These are phyloP conservation scores for Microcebus ravelobensis DNA, from an alignment of 2,113 vertebrate genomes.

Conservation along the genomic window DNA sequence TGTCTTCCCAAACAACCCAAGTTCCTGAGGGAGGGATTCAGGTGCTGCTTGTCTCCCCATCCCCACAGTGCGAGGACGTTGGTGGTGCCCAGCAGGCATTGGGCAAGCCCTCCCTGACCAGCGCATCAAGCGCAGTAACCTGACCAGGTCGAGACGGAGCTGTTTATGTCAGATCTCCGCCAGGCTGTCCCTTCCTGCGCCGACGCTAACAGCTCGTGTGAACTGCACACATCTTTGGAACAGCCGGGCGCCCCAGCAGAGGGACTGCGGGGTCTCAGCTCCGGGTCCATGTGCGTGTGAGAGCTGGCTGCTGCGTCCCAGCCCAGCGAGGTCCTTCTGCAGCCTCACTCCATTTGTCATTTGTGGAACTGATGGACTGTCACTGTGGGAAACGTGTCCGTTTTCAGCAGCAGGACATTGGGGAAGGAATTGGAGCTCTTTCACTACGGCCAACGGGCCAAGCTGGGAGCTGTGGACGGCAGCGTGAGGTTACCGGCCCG, in stretches of 20 bases:
- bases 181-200: constrained; percentile 15
- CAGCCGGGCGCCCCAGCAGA: constrained; percentile 7
- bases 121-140: not conserved
- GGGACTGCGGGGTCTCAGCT: not conserved
- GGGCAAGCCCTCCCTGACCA: not conserved
- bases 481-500: not conserved
- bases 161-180: constrained; percentile 34
- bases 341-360: not conserved
- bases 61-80: not conserved
- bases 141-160: not conserved
- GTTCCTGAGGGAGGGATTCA: not conserved
- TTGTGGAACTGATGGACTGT: not conserved
- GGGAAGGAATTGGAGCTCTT: not conserved
- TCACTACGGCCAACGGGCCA: not conserved
- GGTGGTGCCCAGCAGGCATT: not conserved
- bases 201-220: constrained; percentile 32
- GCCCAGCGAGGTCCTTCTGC: not conserved
- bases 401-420: not conserved
- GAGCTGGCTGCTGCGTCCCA: not conserved
- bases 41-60: not conserved
- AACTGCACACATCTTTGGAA: constrained; percentile 62
- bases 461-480: not conserved
- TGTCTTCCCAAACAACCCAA: not conserved
- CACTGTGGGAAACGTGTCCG: not conserved
- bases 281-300: not conserved